Evolutionary conservation across 2,113 vertebrate species (phyloP).

Genomic region (Campylorhamphus procurvoides): DNA sequence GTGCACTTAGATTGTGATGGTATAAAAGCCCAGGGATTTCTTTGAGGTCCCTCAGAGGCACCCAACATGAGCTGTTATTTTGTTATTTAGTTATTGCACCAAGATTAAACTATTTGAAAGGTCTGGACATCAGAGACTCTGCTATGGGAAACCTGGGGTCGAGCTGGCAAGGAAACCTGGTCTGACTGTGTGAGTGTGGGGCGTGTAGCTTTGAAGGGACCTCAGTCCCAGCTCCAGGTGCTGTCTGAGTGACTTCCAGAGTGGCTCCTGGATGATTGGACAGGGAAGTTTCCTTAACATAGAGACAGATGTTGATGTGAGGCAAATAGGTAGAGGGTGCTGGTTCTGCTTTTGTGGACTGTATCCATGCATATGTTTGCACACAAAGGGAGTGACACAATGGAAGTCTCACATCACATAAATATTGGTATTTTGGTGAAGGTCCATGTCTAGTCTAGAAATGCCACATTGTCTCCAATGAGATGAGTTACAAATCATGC

Average conservation of each 20-base stretch:
- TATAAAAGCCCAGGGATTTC: background rate
- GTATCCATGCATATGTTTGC: background rate
- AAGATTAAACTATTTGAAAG: background rate
- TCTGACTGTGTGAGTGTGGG: background rate
- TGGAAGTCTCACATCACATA: background rate
- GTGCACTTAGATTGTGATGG: background rate
- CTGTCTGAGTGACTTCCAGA: background rate
- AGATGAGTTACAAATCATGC: background rate
- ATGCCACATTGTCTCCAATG: background rate
- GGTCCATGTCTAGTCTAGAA: background rate
- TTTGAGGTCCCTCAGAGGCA: background rate
- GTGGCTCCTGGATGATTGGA: background rate
- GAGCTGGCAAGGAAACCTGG: background rate
- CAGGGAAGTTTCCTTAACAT: background rate
- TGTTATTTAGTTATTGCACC: background rate
- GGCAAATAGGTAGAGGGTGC: background rate
- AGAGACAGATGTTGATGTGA: background rate
- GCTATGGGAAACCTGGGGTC: background rate
- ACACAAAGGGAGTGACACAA: background rate
- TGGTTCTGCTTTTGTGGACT: background rate
- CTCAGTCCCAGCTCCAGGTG: background rate
- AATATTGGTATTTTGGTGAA: background rate
- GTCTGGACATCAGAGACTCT: background rate
- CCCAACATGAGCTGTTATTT: background rate
- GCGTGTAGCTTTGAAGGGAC: background rate